Conservation (phyloP, 1,140 invertebrate species). For the Aphis craccivora region DNA sequence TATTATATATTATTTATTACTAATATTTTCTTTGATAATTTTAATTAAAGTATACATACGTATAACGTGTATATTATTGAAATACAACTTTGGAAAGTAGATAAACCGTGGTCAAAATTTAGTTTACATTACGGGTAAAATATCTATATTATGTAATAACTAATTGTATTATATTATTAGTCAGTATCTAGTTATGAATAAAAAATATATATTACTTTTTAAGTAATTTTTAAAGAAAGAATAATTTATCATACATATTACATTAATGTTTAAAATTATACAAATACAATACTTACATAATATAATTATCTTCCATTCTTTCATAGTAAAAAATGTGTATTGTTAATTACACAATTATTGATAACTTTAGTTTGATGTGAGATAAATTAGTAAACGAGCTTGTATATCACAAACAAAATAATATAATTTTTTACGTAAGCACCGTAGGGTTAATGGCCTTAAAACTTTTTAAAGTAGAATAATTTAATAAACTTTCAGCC, state of each 20-base stretch:
- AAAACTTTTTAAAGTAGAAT: slow-evolving; percentile 33
- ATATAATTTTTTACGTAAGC: slow-evolving; percentile 10
- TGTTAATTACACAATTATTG: neutral
- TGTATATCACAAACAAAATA: neutral
- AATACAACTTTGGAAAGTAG: neutral
- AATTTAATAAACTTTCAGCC: slow-evolving; percentile 15
- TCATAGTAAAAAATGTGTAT: neutral
- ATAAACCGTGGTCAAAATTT: neutral
- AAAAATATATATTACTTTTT: neutral
- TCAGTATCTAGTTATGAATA: neutral
- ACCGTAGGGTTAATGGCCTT: neutral
- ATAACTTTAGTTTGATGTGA: neutral
- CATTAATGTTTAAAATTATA: neutral
- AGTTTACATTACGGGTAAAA: neutral
- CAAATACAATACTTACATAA: neutral
- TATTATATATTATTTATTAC: neutral
- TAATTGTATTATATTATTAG: neutral
- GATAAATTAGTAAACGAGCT: neutral
- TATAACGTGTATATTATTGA: neutral
- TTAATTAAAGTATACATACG: too few relatives aligned
- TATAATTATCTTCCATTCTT: neutral
- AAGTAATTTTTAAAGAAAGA: neutral
- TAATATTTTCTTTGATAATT: neutral
- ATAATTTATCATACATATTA: neutral
- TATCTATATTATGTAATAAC: neutral